Evolutionary conservation across 2,888 invertebrate genomes (phyloP), one percentile per base, ranked within the genome.

Genomic region (Plebejus melissa): DNA sequence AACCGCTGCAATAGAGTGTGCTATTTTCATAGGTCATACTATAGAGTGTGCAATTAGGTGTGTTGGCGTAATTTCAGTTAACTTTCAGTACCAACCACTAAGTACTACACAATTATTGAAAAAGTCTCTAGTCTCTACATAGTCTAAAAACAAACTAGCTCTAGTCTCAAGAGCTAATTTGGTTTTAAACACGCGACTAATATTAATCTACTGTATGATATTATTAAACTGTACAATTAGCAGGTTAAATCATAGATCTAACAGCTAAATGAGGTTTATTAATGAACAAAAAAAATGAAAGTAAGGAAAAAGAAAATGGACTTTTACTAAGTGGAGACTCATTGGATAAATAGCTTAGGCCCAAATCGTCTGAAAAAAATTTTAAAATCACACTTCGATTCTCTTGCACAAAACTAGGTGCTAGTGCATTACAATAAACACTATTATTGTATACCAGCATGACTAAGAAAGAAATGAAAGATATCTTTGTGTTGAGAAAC

Each of bases 391-490:
- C 65, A 32, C 32, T 65, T 36, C 36, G 4, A 3, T 1, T 4
- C 32, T 65, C 32, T 7, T 28, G 7, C 22, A 50, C 13, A 28
- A 54, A 72, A 50, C 72, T 72, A 72, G 54, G 32, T 32, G 28
- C 11, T 54, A 72, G 4, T 50, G 4, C 16, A 5, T 54, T 32
- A 72, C 50, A 54, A 32, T 72, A 54, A 54, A 32, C 54, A 72
- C 54, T 46, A 22, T 71, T 72, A 32, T 72, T 32, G 28, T 71
- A 28, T n/a, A 72, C 28, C 50, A 54, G 41, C 32, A 54, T 54
- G 54, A 54, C 72, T 72, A 28, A 54, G 50, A 72, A 72, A 72
- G 72, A 72, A 72, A 72, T 72, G 36, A 72, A 54, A 72, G 32
- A 50, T 36, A 54, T 50, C 72, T 54, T 50, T 71, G 50, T 50